These are phyloP conservation scores for Capromys pilorides DNA, from an alignment of 2,797 vertebrate species.

Conservation along the genomic window DNA sequence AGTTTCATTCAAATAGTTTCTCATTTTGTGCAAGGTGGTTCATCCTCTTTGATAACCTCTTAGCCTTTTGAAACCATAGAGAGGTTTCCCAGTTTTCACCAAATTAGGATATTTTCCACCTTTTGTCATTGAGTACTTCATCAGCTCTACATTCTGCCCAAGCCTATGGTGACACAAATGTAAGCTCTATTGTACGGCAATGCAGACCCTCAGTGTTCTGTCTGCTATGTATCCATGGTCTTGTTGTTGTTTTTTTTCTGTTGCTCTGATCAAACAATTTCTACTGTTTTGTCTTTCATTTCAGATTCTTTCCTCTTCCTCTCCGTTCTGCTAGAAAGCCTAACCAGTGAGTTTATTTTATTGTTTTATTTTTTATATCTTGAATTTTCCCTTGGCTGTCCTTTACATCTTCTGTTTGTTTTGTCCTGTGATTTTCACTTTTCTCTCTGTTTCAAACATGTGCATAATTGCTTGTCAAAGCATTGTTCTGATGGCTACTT, in stretches of 20 bases:
- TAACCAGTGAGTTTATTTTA: not conserved
- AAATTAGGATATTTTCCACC: not conserved
- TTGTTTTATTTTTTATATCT: slow-evolving; percentile 1
- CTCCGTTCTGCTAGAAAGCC: not conserved
- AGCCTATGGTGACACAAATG: not conserved
- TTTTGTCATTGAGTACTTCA: not conserved
- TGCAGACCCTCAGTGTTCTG: not conserved
- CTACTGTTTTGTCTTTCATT: not conserved
- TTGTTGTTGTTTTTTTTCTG: not conserved
- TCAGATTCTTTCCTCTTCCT: not conserved
- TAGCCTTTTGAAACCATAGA: not conserved
- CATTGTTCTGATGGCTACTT: slow-evolving; percentile 5
- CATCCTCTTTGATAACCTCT: not conserved
- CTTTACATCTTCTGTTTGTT: not conserved
- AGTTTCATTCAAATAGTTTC: not conserved
- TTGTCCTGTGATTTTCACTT: not conserved
- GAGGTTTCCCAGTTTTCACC: not conserved
- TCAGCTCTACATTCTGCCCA: not conserved
- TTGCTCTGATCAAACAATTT: not conserved
- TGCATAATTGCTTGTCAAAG: not conserved
- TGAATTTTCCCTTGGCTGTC: not conserved
- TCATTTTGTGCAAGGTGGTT: not conserved
- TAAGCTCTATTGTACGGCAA: not conserved
- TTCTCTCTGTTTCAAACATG: slow-evolving; percentile 7
- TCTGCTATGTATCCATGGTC: not conserved